Base-by-base conservation (phyloP, 2,113 vertebrate genomes). In the Albula glossodonta region DNA sequence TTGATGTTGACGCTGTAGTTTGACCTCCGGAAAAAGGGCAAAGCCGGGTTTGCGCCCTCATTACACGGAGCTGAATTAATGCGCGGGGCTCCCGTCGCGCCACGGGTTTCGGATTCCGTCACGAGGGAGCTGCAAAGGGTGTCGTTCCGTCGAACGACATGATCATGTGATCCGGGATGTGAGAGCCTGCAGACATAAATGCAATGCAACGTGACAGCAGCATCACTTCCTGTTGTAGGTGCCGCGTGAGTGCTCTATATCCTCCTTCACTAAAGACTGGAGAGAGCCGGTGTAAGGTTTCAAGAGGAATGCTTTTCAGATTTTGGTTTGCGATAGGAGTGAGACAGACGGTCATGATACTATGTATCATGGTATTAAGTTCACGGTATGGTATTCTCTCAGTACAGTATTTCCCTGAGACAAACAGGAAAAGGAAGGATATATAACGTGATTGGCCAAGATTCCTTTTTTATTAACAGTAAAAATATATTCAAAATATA, bases 1-100 rank as follows among this genome's bases (percentile, higher is more conserved):
- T 94, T 92, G 91, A 92, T 92, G 90, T 79, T 53, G 83, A 86
- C 87, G 86, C 77, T 88, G 93, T 89, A 85, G 85, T 83, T 17
- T 88, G 74, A 86, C 80, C 88, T 89, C 31, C 66, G 78, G 53
- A 80, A n/a, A 88, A 88, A 85, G 77, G 49, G 82, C 84, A 78
- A 80, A 25, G 78, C 82, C 31, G 57, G 77, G 77, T 81, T 57
- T 12, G n/a, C 79, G 85, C 88, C 82, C 84, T 90, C 87, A 88
- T 86, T 80, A 88, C 53, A 48, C 84, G 85, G 83, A 86, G 70
- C 52, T 80, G 50, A 81, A 81, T 41, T 87, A 80, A 79, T 80
- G 51, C 74, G 49, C 41, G 83, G 78, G 5, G 74, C 63, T 74
- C 51, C 19, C 12, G 25, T 48, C 80, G 17, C 60, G 50, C 50